Conservation (phyloP, 2,888 invertebrate genomes). For the Ectemnius continuus region DNA sequence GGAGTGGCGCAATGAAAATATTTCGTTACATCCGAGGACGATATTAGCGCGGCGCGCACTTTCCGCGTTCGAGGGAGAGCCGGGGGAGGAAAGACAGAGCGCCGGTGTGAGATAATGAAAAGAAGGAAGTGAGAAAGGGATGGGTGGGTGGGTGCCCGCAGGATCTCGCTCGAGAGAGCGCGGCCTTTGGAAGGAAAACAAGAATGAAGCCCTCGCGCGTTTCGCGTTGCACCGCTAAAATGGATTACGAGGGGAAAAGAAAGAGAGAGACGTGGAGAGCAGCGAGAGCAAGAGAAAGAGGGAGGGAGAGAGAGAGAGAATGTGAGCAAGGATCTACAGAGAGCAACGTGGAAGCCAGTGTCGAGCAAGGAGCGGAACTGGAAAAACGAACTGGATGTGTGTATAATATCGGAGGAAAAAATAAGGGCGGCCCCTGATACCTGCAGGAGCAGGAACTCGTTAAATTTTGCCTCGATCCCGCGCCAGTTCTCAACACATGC, state of each 20-base stretch:
- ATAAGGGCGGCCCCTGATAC: slow-evolving; percentile 4
- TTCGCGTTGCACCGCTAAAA: not conserved
- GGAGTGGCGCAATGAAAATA: slow-evolving; percentile 52
- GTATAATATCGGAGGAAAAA: slow-evolving; percentile 11
- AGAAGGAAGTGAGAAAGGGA: slow-evolving; percentile 9
- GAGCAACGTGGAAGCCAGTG: not conserved
- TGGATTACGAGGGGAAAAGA: not conserved
- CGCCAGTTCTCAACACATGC: too few species aligned
- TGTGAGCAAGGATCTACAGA: slow-evolving; percentile 1
- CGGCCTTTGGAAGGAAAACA: not conserved
- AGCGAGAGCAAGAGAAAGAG: not conserved
- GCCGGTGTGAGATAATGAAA: slow-evolving; percentile 14
- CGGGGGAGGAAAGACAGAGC: slow-evolving; percentile 19
- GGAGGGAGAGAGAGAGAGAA: not conserved
- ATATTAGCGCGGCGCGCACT: slow-evolving; percentile 44
- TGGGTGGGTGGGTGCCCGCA: slow-evolving; percentile 1
- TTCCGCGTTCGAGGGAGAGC: too few species aligned
- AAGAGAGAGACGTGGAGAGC: too few species aligned
- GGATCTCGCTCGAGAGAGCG: not conserved
- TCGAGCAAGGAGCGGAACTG: slow-evolving; percentile 9
- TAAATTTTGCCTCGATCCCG: slow-evolving; percentile 15
- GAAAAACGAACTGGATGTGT: slow-evolving; percentile 14
- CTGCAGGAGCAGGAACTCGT: slow-evolving; percentile 12
- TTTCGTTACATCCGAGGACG: slow-evolving; percentile 52
- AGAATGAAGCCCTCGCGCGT: not conserved